Conservation (phyloP, 2,113 vertebrate genomes). For the Baryphthengus martii region DNA sequence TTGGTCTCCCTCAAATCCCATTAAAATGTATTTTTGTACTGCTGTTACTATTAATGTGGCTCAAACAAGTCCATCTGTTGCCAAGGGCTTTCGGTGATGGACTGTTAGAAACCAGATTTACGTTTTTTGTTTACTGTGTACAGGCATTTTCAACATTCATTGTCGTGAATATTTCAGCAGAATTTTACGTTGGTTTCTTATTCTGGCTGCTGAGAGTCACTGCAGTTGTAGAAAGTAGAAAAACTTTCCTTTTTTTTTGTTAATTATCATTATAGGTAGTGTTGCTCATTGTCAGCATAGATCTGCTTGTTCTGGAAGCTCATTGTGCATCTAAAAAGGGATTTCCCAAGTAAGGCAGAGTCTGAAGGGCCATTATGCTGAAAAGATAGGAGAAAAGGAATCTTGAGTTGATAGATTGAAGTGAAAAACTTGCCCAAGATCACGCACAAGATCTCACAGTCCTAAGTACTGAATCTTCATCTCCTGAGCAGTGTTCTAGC, state of each 20-base stretch:
- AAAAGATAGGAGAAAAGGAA: not conserved
- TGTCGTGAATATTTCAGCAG: not conserved
- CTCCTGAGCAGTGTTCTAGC: not conserved
- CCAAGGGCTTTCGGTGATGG: not conserved
- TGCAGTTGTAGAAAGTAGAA: not conserved
- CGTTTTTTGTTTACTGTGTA: not conserved
- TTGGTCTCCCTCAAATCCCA: not conserved
- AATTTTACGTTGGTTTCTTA: not conserved
- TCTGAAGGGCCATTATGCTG: not conserved
- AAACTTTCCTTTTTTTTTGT: not conserved
- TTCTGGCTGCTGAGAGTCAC: not conserved
- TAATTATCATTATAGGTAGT: not conserved
- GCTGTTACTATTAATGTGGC: not conserved
- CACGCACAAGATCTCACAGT: not conserved
- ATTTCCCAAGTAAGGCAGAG: not conserved
- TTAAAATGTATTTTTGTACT: not conserved
- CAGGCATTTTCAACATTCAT: not conserved
- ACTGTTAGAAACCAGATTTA: not conserved
- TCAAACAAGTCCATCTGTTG: not conserved
- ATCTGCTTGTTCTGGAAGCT: not conserved
- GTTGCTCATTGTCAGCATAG: not conserved
- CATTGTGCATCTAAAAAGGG: too few species aligned
- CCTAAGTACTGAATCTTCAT: not conserved
- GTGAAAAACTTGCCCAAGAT: not conserved
- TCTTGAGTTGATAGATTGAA: not conserved